These are phyloP conservation scores for Psittacula derbiana DNA, from an alignment of 2,797 vertebrate species.

Conservation along the genomic window DNA sequence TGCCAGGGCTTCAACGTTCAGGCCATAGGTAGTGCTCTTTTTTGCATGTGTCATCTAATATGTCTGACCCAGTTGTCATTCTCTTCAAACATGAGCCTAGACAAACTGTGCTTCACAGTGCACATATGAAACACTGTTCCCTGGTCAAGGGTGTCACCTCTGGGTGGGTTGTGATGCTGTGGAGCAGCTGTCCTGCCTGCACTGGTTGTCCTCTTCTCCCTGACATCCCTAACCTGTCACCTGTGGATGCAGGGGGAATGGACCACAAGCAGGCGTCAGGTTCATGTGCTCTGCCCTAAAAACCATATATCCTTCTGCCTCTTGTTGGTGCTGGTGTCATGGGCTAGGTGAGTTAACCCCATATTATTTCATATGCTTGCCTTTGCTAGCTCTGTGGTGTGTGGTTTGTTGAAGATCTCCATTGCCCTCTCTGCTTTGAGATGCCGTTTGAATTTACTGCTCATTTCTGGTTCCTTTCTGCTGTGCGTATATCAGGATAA, in stretches of 20 bases:
- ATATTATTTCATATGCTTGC: not conserved
- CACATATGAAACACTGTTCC: not conserved
- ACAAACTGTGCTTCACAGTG: not conserved
- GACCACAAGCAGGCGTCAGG: not conserved
- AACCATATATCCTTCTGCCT: not conserved
- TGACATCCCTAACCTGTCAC: not conserved
- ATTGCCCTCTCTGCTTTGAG: not conserved
- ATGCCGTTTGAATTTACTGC: not conserved
- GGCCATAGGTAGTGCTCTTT: not conserved
- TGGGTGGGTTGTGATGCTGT: not conserved
- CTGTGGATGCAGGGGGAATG: not conserved
- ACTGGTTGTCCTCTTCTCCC: not conserved
- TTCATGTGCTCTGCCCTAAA: not conserved
- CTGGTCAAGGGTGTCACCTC: not conserved
- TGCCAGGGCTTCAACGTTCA: not conserved
- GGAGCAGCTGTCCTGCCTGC: not conserved
- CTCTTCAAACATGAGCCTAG: not conserved
- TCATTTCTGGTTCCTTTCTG: not conserved
- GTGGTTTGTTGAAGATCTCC: not conserved
- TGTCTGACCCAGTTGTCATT: not conserved
- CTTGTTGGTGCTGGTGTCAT: not conserved
- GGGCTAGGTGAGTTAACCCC: not conserved
- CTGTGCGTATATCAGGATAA: not conserved
- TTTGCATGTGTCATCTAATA: not conserved
- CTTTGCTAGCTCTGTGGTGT: not conserved